phyloP scores from a whole-genome alignment of 2,797 vertebrate genomes.

The Sibirionetta formosa region DNA sequence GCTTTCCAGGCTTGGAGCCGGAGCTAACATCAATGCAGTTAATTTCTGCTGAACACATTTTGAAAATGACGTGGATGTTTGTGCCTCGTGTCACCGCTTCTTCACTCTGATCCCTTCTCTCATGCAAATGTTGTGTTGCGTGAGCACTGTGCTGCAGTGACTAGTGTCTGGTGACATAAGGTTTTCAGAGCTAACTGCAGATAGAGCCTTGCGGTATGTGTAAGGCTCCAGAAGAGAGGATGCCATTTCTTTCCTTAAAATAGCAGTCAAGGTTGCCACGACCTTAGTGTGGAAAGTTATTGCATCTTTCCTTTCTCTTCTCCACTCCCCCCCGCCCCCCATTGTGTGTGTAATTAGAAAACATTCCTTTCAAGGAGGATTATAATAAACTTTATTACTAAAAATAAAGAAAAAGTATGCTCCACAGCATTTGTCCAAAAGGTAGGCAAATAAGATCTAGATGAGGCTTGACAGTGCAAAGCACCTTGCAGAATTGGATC shows the following conservation, averaged over 20 bases:
- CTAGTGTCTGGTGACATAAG: not conserved
- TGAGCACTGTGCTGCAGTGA: not conserved
- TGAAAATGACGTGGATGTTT: not conserved
- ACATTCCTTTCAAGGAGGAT: not conserved
- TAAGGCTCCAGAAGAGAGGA: not conserved
- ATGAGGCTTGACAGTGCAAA: not conserved
- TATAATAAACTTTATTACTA: not conserved
- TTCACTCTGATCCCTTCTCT: not conserved
- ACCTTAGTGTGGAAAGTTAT: not conserved
- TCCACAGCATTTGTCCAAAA: not conserved
- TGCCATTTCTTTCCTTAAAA: not conserved
- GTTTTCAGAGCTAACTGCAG: not conserved
- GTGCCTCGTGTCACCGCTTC: accelerated
- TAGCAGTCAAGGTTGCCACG: constrained; percentile 10
- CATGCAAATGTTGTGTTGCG: not conserved
- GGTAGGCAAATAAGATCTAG: not conserved
- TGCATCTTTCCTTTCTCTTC: not conserved
- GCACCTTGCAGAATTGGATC: not conserved
- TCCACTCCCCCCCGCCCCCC: not conserved
- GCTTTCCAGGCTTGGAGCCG: not conserved
- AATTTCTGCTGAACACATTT: not conserved
- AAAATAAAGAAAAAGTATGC: not conserved
- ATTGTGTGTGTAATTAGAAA: not conserved
- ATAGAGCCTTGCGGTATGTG: not conserved
- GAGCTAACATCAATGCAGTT: not conserved